Percentiles rank a stretch among this genome's conserved stretches.
These are phyloP conservation scores for Acanthoscelides obtectus DNA, from an alignment of 2,888 invertebrate genomes.

Conservation along the genomic window DNA sequence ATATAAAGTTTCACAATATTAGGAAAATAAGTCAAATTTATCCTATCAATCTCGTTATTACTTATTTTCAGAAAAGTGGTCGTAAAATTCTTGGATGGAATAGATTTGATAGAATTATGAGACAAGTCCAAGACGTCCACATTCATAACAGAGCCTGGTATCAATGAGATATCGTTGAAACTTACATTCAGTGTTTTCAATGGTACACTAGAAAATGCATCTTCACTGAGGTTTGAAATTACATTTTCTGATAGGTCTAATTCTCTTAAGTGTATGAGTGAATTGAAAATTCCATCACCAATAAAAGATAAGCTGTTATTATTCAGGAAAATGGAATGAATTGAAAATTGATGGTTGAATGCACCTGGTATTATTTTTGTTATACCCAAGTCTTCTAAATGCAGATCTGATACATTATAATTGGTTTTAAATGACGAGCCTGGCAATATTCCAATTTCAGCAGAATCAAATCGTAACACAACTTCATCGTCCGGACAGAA, in stretches of 20 bases:
- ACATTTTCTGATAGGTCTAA: not conserved
- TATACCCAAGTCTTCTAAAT: not conserved
- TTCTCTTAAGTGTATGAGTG: not conserved
- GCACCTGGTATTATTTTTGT: not conserved
- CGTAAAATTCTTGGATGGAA: not conserved
- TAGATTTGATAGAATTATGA: not conserved
- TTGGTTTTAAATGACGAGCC: not conserved
- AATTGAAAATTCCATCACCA: not conserved
- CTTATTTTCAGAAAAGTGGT: not conserved
- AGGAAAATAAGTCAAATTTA: not conserved
- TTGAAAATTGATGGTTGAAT: not conserved
- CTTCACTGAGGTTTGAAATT: not conserved
- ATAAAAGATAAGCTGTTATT: not conserved
- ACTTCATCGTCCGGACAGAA: not conserved
- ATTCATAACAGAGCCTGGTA: not conserved
- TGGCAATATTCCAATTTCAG: not conserved
- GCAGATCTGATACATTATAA: not conserved
- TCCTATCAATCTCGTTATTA: not conserved
- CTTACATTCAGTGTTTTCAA: not conserved
- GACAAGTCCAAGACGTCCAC: not conserved
- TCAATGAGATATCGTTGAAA: not conserved
- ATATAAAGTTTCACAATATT: not conserved
- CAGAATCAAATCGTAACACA: not conserved
- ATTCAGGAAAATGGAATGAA: not conserved
- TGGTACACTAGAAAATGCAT: not conserved